Conservation (phyloP, 37 sponge, comb jelly and placozoan genomes). For the Theonella swinhoei region DNA sequence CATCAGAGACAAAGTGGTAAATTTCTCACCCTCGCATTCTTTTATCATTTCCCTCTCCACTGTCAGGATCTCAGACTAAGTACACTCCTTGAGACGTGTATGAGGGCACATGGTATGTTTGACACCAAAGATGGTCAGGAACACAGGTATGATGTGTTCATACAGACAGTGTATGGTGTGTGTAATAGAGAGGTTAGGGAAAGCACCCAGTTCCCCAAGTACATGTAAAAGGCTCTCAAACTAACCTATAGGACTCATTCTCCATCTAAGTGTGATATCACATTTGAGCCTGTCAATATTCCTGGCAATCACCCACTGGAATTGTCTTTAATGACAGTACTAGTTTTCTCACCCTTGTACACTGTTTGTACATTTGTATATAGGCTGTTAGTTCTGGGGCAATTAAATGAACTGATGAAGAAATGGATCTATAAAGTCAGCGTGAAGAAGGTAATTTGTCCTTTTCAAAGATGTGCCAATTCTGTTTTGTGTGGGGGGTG, state of each 20-base stretch:
- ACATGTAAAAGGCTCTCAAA: too few relatives aligned
- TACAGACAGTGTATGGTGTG: background rate
- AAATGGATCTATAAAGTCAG: constrained; percentile 87
- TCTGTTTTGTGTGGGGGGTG: constrained; percentile 4
- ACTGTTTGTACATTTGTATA: too few relatives aligned
- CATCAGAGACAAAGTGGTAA: too few relatives aligned
- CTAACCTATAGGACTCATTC: too few relatives aligned
- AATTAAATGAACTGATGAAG: constrained; percentile 80
- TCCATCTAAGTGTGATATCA: too few relatives aligned
- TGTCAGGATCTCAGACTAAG: constrained; percentile 83
- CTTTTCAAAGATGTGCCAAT: background rate
- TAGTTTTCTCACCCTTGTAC: too few relatives aligned
- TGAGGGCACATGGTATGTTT: constrained; percentile 77
- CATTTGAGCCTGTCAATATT: too few relatives aligned
- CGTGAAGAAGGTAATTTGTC: constrained; percentile 62
- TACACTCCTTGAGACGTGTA: constrained; percentile 57
- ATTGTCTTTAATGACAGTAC: too few relatives aligned
- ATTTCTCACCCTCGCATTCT: too few relatives aligned
- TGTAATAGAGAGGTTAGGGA: background rate
- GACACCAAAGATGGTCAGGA: constrained; percentile 84
- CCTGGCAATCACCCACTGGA: too few relatives aligned
- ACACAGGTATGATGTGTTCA: constrained; percentile 58
- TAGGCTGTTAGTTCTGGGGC: constrained; percentile 75
- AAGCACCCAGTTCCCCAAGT: background rate
- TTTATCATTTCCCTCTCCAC: too few relatives aligned